phyloP scores from a whole-genome alignment of 1,140 invertebrate genomes.

The Bombyx mori region ASM3026992v2 NC_085116.1:10534001-10534500 shows the following conservation, averaged over 20 bases:
- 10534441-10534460: conserved; percentile 9
- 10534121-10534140: conserved; percentile 97
- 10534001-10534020: too few species aligned
- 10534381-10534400: conserved; percentile 34
- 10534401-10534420: conserved; percentile 5
- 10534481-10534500: conserved; percentile 27
- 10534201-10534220: conserved; percentile 53
- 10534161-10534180: conserved; percentile 47
- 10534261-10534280: conserved; percentile 34
- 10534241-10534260: conserved; percentile 14
- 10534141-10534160: conserved; percentile 45
- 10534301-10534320: conserved; percentile 49
- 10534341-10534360: conserved; percentile 54
- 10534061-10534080: neutral
- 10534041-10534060: neutral
- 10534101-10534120: conserved; percentile 89
- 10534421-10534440: conserved; percentile 11
- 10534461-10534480: conserved; percentile 24
- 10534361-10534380: conserved; percentile 68
- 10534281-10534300: conserved; percentile 61
- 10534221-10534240: conserved; percentile 37
- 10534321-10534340: conserved; percentile 62
- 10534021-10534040: neutral
- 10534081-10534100: neutral
- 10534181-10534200: conserved; percentile 52